Evolutionary conservation across 2,888 invertebrate genomes (phyloP).

Genomic region (Scelioninae gen. 1): DNA sequence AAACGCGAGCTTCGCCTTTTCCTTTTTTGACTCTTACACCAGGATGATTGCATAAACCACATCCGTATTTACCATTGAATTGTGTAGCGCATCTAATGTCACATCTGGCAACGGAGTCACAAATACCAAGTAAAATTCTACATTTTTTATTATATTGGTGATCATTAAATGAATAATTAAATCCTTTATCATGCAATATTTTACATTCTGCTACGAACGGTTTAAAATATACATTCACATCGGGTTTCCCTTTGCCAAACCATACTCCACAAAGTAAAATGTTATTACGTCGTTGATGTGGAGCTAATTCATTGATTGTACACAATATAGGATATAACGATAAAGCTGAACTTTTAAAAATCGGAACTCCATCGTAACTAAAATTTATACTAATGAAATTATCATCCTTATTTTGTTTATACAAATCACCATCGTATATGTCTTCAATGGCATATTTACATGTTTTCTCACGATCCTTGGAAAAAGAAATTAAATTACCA

Average conservation of each 20-base stretch:
- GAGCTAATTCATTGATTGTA: slow-evolving; percentile 55
- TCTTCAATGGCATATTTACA: slow-evolving; percentile 55
- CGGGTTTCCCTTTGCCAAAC: slow-evolving; percentile 52
- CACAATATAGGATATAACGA: slow-evolving; percentile 50
- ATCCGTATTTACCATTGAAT: slow-evolving; percentile 66
- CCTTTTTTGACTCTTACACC: slow-evolving; percentile 60
- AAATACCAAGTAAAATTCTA: slow-evolving; percentile 45
- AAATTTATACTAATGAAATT: slow-evolving; percentile 59
- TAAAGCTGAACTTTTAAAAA: slow-evolving; percentile 53
- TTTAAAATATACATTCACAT: slow-evolving; percentile 57
- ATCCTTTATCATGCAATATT: slow-evolving; percentile 35
- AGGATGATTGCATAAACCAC: slow-evolving; percentile 60
- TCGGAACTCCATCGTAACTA: slow-evolving; percentile 59
- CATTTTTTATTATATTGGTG: slow-evolving; percentile 48
- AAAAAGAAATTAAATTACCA: slow-evolving; percentile 32
- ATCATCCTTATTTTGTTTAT: slow-evolving; percentile 38
- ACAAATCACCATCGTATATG: slow-evolving; percentile 63
- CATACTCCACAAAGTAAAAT: slow-evolving; percentile 41
- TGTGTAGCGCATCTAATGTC: slow-evolving; percentile 35
- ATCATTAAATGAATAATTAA: slow-evolving; percentile 46
- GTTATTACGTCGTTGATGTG: slow-evolving; percentile 11
- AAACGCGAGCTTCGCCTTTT: slow-evolving; percentile 21
- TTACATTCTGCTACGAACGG: slow-evolving; percentile 60
- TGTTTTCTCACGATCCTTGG: slow-evolving; percentile 40
- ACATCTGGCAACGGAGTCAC: slow-evolving; percentile 64